Evolutionary conservation across 2,797 vertebrate genomes (phyloP), one percentile per base, ranked within the genome.

Genomic region (Bucorvus abyssinicus): DNA sequence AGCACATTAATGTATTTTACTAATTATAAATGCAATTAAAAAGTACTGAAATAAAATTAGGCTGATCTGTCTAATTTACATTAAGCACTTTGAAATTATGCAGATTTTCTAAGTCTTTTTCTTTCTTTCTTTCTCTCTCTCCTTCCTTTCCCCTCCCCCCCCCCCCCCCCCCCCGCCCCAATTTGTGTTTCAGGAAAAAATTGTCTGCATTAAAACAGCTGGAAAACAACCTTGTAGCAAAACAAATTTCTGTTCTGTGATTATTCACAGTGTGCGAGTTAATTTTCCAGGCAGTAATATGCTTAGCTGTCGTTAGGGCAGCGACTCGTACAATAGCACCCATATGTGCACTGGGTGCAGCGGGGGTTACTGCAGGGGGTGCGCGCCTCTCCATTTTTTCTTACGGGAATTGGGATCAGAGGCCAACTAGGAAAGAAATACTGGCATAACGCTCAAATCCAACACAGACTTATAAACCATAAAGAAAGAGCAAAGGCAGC

Each of bases 1-100:
- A 96, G 95, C 95, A 96, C 97, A 97, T 98, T 98, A 98, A 98
- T 98, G 97, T 98, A 97, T 98, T 98, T 98, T 97, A 95, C 97
- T 98, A 98, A 98, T 98, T 98, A 98, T 98, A 97, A 98, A 98
- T 98, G 98, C 97, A 98, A 98, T 98, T 98, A 98, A 97, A 97
- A 98, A 98, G 97, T 97, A 97, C 97, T 97, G 97, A 98, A 98
- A 97, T 98, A 98, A 98, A 98, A 98, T 98, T 98, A 98, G 97
- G 94, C 95, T 97, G 97, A 97, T 98, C 97, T 98, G 97, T 97
- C 97, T 98, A 98, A 98, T 98, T 98, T 98, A 97, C 97, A 98
- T 98, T 97, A 98, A 98, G 97, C 95, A 96, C 97, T 97, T 98
- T 93, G 95, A 98, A 97, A 97, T 97, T 97, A 98, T 97, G 96